Base-by-base conservation (phyloP, 2,797 vertebrate genomes). In the Cynodonichthys magdalenae region DNA sequence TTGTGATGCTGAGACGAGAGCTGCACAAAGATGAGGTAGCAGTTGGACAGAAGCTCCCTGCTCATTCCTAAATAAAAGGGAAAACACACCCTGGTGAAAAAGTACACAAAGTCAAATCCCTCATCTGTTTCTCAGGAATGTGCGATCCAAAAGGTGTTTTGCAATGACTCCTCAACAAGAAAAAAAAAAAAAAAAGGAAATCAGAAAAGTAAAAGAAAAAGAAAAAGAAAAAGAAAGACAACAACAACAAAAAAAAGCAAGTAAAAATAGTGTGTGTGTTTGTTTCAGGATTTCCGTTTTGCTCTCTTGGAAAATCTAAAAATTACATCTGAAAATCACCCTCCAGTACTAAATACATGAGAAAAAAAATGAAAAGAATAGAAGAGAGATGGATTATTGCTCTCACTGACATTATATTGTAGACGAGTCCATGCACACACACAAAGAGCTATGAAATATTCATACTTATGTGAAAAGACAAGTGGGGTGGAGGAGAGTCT, bases 381-480 rank as follows among this genome's bases (percentile, higher is more conserved):
- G 53, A 74, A 62, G 51, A 54, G 29, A 75, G 64, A 1, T 10
- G 18, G 9, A 70, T 57, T 56, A 53, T 46, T 73, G 62, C 59
- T 66, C 77, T 75, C 72, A 68, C 53, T 76, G 79, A 71, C 57
- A 66, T 78, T 55, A 70, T 36, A 57, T 44, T 41, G 28, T 15
- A 61, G 47, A 50, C 31, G 31, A 34, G 41, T n/a, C 18, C 39
- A 34, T 47, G 54, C 34, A 34, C 53, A 24, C 70, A 63, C 71
- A 63, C 66, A 59, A 53, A 47, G 45, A 18, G 36, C 68, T 63
- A 88, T 90, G 62, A 89, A 88, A 89, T 84, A 90, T 89, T 90
- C 81, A 90, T 77, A 82, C 24, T 53, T 53, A 75, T 17, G 57
- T 85, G 69, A 79, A 71, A 73, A 72, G 69, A 71, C 61, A 72